Base-by-base conservation (phyloP, 2,113 vertebrate genomes). In the Riparia riparia region DNA sequence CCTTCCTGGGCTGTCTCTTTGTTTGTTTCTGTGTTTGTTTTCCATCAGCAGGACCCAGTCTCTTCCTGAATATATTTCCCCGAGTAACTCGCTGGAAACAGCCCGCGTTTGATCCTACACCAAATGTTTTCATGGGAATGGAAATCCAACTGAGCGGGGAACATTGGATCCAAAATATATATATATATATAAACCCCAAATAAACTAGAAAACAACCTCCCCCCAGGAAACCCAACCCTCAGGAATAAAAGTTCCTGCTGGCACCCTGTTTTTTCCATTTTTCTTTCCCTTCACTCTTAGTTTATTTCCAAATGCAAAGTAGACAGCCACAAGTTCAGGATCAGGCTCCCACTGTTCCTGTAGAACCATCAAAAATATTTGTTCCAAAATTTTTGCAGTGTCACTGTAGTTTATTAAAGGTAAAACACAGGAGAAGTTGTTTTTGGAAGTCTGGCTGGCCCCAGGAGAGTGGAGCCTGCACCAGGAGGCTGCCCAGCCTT, bases 1-100 rank as follows among this genome's bases (percentile, higher is more conserved):
- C 82, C 47, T 92, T 77, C 45, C 63, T 86, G 72, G 51, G 51
- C 85, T 86, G 69, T 83, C 88, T 91, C 66, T 78, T 50, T 81
- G 34, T 87, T 91, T 82, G 63, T 54, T 26, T 91, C 91, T 91
- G 61, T 79, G 91, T 88, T 86, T 91, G 73, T 79, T 92, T 88
- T 83, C 66, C 71, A 86, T 51, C 90, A 77, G 92, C 81, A 86
- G 92, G 85, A 83, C 63, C 71, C 66, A 83, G 42, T 8, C 39
- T 70, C 58, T 58, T 51, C 76, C 44, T 80, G 78, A 82, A 85
- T 88, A 8, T 31, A 89, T 91, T 88, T 94, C 74, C 49, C 31
- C 2, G 8, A 82, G 56, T 89, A 79, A 53, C 31, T 84, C 2
- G 8, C 72, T 74, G 47, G 61, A 87, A 93, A 89, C 42, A 82